Evolutionary conservation across 2,888 invertebrate species (phyloP), one percentile per base, ranked within the genome.

Genomic region (Campoplex capitator): DNA sequence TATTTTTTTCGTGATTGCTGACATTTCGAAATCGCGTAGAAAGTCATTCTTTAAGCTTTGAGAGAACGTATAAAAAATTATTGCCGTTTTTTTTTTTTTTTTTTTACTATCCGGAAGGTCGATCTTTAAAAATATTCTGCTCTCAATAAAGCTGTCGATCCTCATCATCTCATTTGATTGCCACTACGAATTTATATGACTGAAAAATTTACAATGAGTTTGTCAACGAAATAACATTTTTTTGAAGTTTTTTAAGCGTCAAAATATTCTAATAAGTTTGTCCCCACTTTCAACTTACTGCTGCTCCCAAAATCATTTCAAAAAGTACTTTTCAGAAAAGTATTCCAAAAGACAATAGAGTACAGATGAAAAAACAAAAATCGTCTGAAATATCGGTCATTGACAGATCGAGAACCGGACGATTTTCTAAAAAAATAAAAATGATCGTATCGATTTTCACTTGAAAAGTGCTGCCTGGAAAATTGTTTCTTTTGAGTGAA

Each of bases 1-100:
- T 74, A 38, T 56, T n/a, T 74, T 74, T 38, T 35, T 23, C 28
- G 23, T 48, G 51, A 71, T 32, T 48, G 18, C 48, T 71, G 48
- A 71, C 51, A 51, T 71, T 51, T 71, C 51, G 48, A 51, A 32
- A 71, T 32, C 51, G 8, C 71, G 9, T 71, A 1, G 32, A 51
- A 18, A 70, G 23, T 45, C 42, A 70, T 70, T 70, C 45, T 45
- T 42, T 13, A 23, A 62, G 62, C 32, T 62, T 62, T 62, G 1
- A 32, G 13, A 32, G 32, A 32, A 32, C 28, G 23, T n/a, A n/a
- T 45, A 35, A 23, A 54, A 35, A 56, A 35, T 42, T 13, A 45
- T 42, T 42, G 45, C 23, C n/a, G n/a, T n/a, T n/a, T n/a, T n/a
- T n/a, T n/a, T n/a, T n/a, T n/a, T n/a, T 23, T 68, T 68, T n/a